Percentiles rank a stretch among this genome's conserved stretches.
These are phyloP conservation scores for Drosophila trichaetosa DNA, from an alignment of 2,888 invertebrate genomes.

Conservation along the genomic window DNA sequence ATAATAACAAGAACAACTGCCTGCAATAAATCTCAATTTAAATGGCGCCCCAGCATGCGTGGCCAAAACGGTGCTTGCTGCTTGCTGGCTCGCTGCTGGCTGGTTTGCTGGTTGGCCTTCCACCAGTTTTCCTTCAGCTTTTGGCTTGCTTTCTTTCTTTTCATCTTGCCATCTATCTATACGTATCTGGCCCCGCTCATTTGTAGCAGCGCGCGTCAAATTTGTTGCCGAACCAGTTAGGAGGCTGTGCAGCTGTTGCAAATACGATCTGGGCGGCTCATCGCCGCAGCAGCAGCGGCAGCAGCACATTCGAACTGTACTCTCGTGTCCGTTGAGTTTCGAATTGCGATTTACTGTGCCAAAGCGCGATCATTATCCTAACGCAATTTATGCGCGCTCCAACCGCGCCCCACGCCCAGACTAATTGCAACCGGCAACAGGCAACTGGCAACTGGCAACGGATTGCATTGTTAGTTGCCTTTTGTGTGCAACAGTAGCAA, in stretches of 20 bases:
- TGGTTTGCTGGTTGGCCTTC: conserved; percentile 44
- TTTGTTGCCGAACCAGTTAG: conserved; percentile 80
- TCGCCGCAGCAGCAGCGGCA: conserved; percentile 27
- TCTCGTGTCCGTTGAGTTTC: conserved; percentile 74
- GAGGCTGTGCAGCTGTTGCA: conserved; percentile 46
- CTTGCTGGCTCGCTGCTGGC: conserved; percentile 34
- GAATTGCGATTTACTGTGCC: conserved; percentile 79
- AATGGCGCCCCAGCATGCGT: conserved; percentile 83
- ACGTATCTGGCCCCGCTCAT: conserved; percentile 57
- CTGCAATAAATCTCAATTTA: conserved; percentile 84
- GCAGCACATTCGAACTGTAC: conserved; percentile 67
- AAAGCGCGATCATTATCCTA: conserved; percentile 84
- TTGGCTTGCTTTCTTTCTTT: conserved; percentile 43
- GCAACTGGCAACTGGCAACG: conserved; percentile 24
- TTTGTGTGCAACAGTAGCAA: conserved; percentile 54
- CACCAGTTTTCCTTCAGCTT: conserved; percentile 71
- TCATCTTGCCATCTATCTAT: conserved; percentile 27
- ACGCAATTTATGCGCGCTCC: conserved; percentile 83
- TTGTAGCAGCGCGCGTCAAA: conserved; percentile 73
- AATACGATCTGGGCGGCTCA: conserved; percentile 55
- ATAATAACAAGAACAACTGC: conserved; percentile 63
- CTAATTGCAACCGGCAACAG: conserved; percentile 65
- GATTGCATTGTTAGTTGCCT: conserved; percentile 69
- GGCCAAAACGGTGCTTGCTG: conserved; percentile 72
- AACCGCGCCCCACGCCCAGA: conserved; percentile 75